Evolutionary conservation across 2,888 invertebrate genomes (phyloP).

Genomic region (Sympetrum striolatum): DNA sequence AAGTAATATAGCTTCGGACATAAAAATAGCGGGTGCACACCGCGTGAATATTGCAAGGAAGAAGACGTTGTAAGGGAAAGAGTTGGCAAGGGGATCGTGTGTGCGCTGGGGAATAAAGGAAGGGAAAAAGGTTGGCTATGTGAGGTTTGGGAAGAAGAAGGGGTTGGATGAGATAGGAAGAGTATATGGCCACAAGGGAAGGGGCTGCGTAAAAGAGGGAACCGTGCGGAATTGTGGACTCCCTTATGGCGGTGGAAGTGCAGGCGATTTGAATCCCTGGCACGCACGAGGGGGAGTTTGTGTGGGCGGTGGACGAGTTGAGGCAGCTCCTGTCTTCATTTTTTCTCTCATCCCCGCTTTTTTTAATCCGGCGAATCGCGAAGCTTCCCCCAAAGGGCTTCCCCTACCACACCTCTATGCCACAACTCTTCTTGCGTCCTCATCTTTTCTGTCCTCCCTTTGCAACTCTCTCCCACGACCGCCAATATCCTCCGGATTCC

Average conservation of each 20-base stretch:
- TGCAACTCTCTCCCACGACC: not conserved
- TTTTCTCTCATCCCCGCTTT: constrained; percentile 46
- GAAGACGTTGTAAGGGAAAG: constrained; percentile 29
- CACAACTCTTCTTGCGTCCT: constrained; percentile 8
- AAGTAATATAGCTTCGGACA: constrained; percentile 21
- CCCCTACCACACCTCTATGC: constrained; percentile 41
- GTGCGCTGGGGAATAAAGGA: not conserved
- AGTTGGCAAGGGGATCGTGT: constrained; percentile 35
- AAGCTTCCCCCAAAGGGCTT: constrained; percentile 44
- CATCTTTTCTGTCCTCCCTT: constrained; percentile 16
- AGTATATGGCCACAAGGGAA: constrained; percentile 23
- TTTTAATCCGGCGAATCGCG: constrained; percentile 46
- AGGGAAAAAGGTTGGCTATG: not conserved
- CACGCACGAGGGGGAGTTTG: not conserved
- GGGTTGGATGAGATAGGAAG: not conserved
- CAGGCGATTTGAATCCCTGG: constrained; percentile 42
- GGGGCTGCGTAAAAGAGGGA: not conserved
- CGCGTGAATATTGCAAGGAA: constrained; percentile 40
- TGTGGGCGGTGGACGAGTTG: not conserved
- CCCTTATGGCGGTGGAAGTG: not conserved
- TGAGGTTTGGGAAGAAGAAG: not conserved
- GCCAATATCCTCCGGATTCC: not conserved
- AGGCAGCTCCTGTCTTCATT: constrained; percentile 44
- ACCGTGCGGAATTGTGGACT: constrained; percentile 26
- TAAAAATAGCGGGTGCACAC: constrained; percentile 38